These are phyloP conservation scores for Ceratina australensis DNA, from an alignment of 1,140 invertebrate species.

Conservation along the genomic window DNA sequence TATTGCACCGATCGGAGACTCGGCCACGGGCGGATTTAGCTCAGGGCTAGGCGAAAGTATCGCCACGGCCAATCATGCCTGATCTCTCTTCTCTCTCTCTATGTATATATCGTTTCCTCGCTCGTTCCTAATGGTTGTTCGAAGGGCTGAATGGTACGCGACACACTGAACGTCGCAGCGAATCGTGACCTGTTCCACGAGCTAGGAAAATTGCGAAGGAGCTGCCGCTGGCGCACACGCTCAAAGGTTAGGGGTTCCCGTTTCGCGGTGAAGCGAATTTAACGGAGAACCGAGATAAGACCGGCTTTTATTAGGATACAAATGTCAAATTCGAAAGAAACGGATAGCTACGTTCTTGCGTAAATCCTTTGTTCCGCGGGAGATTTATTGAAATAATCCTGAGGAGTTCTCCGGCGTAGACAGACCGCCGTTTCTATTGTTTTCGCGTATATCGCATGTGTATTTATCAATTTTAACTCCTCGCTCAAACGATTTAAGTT, in stretches of 20 bases:
- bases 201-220: background rate
- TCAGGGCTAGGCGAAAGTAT: constrained; percentile 73
- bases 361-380: background rate
- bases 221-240: background rate
- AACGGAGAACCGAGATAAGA: background rate
- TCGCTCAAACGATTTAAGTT: too few species aligned
- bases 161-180: constrained; percentile 23
- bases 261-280: background rate
- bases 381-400: constrained; percentile 18
- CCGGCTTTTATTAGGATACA: background rate
- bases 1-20: constrained; percentile 48
- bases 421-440: background rate
- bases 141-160: constrained; percentile 60
- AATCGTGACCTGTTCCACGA: background rate
- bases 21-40: constrained; percentile 62
- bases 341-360: background rate
- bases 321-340: background rate
- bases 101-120: background rate
- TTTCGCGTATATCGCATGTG: too few species aligned
- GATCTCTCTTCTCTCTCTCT: constrained; percentile 49
- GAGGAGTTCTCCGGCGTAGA: constrained; percentile 22
- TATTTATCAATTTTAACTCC: too few species aligned
- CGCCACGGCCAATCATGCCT: constrained; percentile 69
- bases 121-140: background rate
- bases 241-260: constrained; percentile 7